Conservation (phyloP, 2,888 invertebrate genomes). For the Tenthredo scrophulariae region DNA sequence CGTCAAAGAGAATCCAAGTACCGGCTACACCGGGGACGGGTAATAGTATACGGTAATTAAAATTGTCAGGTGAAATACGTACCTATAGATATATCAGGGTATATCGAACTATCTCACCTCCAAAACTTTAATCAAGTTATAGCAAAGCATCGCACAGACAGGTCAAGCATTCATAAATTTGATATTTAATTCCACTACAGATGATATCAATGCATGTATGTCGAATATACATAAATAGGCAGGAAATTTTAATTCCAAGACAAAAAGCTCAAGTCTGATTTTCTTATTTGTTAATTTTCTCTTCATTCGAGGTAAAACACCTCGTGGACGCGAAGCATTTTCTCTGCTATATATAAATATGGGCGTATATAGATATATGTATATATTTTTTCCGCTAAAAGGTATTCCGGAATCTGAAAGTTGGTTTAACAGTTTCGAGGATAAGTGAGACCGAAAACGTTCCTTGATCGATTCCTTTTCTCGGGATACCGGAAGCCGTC, state of each 20-base stretch:
- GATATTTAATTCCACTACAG: not conserved
- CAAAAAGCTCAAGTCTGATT: not conserved
- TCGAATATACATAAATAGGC: no score
- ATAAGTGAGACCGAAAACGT: constrained; percentile 29
- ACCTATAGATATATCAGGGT: not conserved
- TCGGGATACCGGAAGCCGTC: constrained; percentile 25
- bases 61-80: constrained; percentile 8
- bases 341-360: not conserved
- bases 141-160: not conserved
- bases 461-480: constrained; percentile 7
- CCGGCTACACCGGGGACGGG: not conserved
- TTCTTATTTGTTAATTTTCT: not conserved
- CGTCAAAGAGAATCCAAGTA: constrained; percentile 36
- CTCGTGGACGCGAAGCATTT: not conserved
- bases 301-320: not conserved
- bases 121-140: not conserved
- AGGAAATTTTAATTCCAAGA: not conserved
- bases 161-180: not conserved
- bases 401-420: constrained; percentile 9
- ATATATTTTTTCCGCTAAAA: not conserved
- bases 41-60: constrained; percentile 11
- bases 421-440: not conserved
- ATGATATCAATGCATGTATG: not conserved
- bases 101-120: not conserved
- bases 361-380: no score